These are phyloP conservation scores for Crambe crambe DNA, from an alignment of 37 sponge, comb jelly and placozoan species.

Conservation along the genomic window DNA sequence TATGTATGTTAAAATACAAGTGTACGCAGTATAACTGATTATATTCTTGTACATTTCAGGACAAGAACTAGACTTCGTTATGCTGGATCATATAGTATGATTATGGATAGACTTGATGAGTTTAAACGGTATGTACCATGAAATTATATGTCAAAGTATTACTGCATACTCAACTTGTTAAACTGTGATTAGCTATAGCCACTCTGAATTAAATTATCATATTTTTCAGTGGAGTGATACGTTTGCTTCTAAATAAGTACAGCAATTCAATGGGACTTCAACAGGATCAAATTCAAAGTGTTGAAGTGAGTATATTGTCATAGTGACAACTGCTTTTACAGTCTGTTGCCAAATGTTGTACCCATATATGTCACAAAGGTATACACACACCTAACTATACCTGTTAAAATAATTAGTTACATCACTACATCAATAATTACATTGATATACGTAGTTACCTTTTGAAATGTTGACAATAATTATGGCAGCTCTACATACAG, in stretches of 20 bases:
- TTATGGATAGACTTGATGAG: neutral
- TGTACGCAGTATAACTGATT: too few relatives aligned
- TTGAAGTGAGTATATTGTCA: constrained; percentile 24
- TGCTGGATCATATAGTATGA: constrained; percentile 9
- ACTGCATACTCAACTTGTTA: neutral
- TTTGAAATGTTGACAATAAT: too few relatives aligned
- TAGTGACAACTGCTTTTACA: too few relatives aligned
- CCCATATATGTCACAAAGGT: too few relatives aligned
- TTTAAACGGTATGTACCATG: constrained; percentile 5
- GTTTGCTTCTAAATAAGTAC: constrained; percentile 13
- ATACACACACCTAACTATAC: too few relatives aligned
- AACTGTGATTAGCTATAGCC: neutral
- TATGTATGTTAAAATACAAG: neutral
- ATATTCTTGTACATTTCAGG: too few relatives aligned
- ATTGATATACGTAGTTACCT: too few relatives aligned
- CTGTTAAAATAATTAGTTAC: too few relatives aligned
- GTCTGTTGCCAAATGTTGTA: too few relatives aligned
- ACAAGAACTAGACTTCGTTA: neutral
- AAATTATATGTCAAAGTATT: too few relatives aligned
- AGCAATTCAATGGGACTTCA: neutral
- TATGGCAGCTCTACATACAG: too few relatives aligned
- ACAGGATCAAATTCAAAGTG: constrained; percentile 22
- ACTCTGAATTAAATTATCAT: neutral
- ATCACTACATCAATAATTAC: too few relatives aligned
- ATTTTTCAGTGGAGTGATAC: constrained; percentile 4